phyloP scores from a whole-genome alignment of 2,113 vertebrate species.

The Heptranchias perlo region DNA sequence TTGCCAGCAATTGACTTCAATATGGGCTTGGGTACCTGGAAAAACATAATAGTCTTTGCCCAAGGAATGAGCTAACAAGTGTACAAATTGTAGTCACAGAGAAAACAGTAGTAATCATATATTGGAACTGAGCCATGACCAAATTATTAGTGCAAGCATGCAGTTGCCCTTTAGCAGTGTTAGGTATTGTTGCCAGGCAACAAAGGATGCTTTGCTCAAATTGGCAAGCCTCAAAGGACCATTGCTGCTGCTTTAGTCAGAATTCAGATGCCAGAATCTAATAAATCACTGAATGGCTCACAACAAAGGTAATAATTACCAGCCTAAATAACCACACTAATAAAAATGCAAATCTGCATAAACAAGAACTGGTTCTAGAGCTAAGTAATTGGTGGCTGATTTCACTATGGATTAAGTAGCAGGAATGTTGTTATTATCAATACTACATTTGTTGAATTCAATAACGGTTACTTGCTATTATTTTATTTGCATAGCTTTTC shows the following conservation, averaged over 20 bases:
- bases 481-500: not conserved
- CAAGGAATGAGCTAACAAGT: not conserved
- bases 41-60: not conserved
- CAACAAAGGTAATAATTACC: conserved; percentile 3
- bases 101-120: not conserved
- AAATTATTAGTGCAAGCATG: conserved; percentile 19
- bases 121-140: conserved; percentile 19
- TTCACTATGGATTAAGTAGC: not conserved
- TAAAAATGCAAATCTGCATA: conserved; percentile 43
- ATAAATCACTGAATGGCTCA: conserved; percentile 36
- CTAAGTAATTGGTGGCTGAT: not conserved
- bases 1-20: not conserved
- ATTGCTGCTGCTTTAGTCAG: not conserved
- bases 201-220: conserved; percentile 28
- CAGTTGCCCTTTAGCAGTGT: conserved; percentile 28
- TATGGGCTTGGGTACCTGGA: not conserved
- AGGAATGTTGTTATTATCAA: not conserved
- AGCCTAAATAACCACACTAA: conserved; percentile 38
- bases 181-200: conserved; percentile 32
- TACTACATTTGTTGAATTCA: not conserved
- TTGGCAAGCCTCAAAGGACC: not conserved
- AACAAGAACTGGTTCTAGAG: conserved; percentile 6
- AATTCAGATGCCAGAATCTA: conserved; percentile 13
- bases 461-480: not conserved
- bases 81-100: not conserved